phyloP scores from a whole-genome alignment of 2,797 vertebrate genomes.

The Acipenser transmontanus region DNA sequence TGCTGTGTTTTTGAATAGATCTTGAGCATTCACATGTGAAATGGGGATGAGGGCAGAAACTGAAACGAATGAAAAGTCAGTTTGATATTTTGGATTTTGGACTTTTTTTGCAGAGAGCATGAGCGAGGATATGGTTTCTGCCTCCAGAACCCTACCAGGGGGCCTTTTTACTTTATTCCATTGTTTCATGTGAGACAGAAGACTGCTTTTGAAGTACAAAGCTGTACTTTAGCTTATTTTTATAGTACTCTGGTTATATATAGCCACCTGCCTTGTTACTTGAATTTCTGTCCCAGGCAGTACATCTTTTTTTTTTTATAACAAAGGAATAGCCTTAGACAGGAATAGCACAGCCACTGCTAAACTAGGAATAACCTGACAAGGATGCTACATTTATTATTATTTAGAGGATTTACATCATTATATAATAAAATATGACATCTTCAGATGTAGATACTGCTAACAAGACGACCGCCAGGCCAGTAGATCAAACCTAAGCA shows the following conservation, averaged over 20 bases:
- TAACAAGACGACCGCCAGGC: too few relatives aligned
- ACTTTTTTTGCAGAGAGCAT: slow-evolving; percentile 4
- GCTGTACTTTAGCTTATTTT: background rate
- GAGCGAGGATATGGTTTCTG: background rate
- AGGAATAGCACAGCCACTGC: too few relatives aligned
- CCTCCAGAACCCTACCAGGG: background rate
- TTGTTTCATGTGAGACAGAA: background rate
- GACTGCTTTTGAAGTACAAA: background rate
- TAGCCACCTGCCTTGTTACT: background rate
- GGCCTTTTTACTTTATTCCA: slow-evolving; percentile 1
- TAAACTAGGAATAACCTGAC: too few relatives aligned
- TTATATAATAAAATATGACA: too few relatives aligned
- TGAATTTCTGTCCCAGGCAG: too few relatives aligned
- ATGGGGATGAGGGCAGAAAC: background rate
- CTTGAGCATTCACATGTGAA: slow-evolving; percentile 12
- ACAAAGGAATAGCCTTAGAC: too few relatives aligned
- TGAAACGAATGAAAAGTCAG: slow-evolving; percentile 13
- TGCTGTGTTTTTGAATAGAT: slow-evolving; percentile 14
- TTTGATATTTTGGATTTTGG: slow-evolving; percentile 18
- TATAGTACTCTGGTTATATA: background rate
- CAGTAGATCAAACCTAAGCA: too few relatives aligned
- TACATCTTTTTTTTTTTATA: too few relatives aligned
- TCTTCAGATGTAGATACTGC: too few relatives aligned
- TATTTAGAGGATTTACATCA: too few relatives aligned
- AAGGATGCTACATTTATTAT: too few relatives aligned